Percentiles rank a stretch among this genome's conserved stretches.
These are phyloP conservation scores for Drosophila pseudoobscura DNA, from an alignment of 1,140 invertebrate species.

Conservation along the genomic window DNA sequence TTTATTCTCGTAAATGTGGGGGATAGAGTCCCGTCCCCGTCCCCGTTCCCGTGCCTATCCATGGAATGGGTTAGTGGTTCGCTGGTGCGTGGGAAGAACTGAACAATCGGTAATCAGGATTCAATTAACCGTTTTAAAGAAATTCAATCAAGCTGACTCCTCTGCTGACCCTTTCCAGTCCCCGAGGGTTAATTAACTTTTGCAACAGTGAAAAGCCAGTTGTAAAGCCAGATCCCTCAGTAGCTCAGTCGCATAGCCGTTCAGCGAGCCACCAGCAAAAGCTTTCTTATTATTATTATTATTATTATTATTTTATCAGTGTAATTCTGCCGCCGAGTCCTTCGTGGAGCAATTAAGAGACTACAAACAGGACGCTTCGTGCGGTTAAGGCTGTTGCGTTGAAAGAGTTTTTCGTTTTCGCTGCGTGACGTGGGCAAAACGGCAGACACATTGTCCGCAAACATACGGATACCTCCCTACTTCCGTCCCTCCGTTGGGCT, in stretches of 20 bases:
- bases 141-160: conserved; percentile 39
- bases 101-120: conserved; percentile 36
- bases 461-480: conserved; percentile 8
- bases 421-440: conserved; percentile 6
- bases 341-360: conserved; percentile 59
- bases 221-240: conserved; percentile 1
- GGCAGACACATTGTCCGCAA: background rate
- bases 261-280: too few relatives aligned
- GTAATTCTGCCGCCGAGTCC: conserved; percentile 29
- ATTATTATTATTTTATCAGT: conserved; percentile 55
- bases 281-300: too few relatives aligned
- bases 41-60: conserved; percentile 6
- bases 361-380: conserved; percentile 42
- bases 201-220: conserved; percentile 19
- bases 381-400: conserved; percentile 6
- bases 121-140: conserved; percentile 33
- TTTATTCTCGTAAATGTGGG: conserved; percentile 10
- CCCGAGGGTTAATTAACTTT: conserved; percentile 62
- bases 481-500: conserved; percentile 1
- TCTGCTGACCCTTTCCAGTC: conserved; percentile 24
- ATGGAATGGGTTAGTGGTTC: conserved; percentile 30
- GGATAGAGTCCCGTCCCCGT: conserved; percentile 4
- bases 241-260: too few relatives aligned
- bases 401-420: conserved; percentile 5
- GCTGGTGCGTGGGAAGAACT: conserved; percentile 15